phyloP scores from a whole-genome alignment of 2,113 vertebrate species.

The Piprites chloris region DNA sequence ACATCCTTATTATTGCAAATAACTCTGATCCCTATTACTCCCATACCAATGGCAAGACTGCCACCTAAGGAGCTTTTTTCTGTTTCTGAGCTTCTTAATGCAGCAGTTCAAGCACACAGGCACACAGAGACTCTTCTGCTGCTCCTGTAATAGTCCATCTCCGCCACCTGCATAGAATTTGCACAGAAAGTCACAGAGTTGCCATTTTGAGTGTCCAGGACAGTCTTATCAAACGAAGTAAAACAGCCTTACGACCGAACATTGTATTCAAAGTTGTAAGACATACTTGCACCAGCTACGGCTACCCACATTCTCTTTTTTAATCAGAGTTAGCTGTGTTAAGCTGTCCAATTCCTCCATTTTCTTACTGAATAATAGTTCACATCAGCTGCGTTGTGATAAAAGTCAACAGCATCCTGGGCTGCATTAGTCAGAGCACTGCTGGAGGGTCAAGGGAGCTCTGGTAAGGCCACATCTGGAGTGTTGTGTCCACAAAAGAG shows the following conservation, averaged over 20 bases:
- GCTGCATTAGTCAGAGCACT: not conserved
- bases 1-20: not conserved
- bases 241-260: not conserved
- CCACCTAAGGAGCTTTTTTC: conserved; percentile 30
- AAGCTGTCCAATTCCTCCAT: not conserved
- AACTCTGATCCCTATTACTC: not conserved
- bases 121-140: not conserved
- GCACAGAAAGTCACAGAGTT: not conserved
- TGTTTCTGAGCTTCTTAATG: not conserved
- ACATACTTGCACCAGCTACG: not conserved
- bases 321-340: not conserved
- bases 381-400: not conserved
- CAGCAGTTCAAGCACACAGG: not conserved
- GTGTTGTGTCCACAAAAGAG: not conserved
- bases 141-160: not conserved
- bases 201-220: not conserved
- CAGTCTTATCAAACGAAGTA: not conserved
- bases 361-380: not conserved
- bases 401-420: not conserved
- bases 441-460: not conserved
- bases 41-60: not conserved
- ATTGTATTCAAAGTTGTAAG: not conserved
- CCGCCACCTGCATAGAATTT: not conserved
- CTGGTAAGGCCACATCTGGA: not conserved
- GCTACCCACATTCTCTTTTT: not conserved